These are phyloP conservation scores for Phylloscopus trochiloides DNA, from an alignment of 2,113 vertebrate species.

Conservation along the genomic window DNA sequence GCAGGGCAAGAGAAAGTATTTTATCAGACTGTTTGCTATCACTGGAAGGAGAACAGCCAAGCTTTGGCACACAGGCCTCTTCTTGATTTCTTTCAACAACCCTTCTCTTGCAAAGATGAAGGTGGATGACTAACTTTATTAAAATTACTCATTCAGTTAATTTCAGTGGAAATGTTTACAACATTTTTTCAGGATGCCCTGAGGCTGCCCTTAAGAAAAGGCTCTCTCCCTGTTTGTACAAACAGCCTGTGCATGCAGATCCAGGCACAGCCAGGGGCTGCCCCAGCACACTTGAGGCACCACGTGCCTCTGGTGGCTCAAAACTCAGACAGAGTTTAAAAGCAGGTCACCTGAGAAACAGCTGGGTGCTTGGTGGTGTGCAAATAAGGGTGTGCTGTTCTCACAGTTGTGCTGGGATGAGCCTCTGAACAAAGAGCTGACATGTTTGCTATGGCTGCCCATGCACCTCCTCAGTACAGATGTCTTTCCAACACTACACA, in stretches of 20 bases:
- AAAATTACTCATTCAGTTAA: background rate
- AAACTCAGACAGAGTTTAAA: background rate
- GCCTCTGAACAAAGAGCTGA: background rate
- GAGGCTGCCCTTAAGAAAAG: background rate
- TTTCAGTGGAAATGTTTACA: background rate
- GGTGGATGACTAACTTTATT: background rate
- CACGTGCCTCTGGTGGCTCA: accelerated
- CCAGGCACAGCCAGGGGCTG: background rate
- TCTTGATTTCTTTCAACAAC: background rate
- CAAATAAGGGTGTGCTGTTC: background rate
- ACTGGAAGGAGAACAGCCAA: background rate
- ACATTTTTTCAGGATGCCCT: background rate
- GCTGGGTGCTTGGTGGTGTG: background rate
- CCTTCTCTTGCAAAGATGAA: background rate
- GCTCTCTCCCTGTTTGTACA: background rate
- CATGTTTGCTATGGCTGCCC: background rate
- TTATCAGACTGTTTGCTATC: background rate
- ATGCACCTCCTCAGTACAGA: background rate
- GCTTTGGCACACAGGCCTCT: background rate
- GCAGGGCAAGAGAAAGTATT: too few relatives aligned
- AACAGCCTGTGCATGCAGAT: background rate
- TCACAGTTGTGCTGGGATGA: background rate
- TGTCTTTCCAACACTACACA: background rate
- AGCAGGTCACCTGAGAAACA: background rate
- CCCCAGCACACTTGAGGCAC: background rate